A percentile compares a stretch with the other conserved stretches of the same genome.
phyloP scores from a whole-genome alignment of 1,140 invertebrate genomes.

The Euglossa dilemma region DNA sequence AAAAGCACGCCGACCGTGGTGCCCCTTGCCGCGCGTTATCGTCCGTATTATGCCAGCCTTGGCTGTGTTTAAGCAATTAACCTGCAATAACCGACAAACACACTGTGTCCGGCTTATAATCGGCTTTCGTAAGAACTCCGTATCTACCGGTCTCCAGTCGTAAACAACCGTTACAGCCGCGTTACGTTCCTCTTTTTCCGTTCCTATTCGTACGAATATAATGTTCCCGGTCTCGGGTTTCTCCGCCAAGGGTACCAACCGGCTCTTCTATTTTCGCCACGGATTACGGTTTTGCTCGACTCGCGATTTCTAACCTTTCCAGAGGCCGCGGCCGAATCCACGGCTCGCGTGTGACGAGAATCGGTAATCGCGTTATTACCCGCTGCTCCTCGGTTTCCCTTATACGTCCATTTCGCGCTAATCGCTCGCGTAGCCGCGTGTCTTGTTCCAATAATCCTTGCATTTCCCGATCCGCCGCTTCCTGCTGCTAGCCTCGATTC shows the following conservation, averaged over 20 bases:
- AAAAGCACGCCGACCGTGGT: background rate
- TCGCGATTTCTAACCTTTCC: background rate
- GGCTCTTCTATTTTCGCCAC: background rate
- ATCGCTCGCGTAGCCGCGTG: conserved; percentile 17
- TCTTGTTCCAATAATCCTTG: conserved; percentile 30
- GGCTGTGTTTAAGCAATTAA: conserved; percentile 46
- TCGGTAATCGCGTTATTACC: conserved; percentile 41
- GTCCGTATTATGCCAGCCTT: background rate
- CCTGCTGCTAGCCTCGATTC: conserved; percentile 14
- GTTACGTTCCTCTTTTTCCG: background rate
- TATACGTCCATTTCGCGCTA: conserved; percentile 26
- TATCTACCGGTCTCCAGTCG: background rate
- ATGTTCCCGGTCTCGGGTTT: background rate
- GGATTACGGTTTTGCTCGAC: background rate
- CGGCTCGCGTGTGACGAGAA: conserved; percentile 21
- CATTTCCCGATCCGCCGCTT: conserved; percentile 29
- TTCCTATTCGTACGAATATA: background rate
- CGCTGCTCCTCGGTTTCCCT: background rate
- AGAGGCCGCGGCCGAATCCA: background rate
- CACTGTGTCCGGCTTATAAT: conserved; percentile 31
- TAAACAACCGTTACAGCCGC: conserved; percentile 33
- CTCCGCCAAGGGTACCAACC: background rate
- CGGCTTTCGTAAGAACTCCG: conserved; percentile 36
- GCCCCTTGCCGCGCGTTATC: background rate
- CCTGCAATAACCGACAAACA: conserved; percentile 19